Evolutionary conservation across 2,797 vertebrate genomes (phyloP), one percentile per base, ranked within the genome.

Genomic region (Notoglanidium macrostoma): DNA sequence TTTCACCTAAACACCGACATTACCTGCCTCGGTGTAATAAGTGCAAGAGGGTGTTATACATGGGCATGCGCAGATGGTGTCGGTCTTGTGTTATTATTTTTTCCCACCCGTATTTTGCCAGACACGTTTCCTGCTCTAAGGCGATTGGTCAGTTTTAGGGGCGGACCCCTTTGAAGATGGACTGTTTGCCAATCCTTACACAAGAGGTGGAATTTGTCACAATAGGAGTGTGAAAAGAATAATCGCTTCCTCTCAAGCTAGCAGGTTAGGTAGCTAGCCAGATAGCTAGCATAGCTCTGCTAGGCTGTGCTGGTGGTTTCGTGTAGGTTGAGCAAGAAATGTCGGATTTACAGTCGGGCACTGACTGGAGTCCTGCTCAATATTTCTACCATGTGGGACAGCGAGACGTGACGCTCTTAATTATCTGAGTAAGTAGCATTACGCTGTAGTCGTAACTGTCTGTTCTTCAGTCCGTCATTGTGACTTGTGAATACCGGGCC

Each of bases 351-450:
- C 81, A 32, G 49, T 68, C 80, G 76, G 51, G 5, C 87, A 65
- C 59, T 63, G 85, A 26, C 59, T 87, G 89, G 84, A 85, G 49
- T 83, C 85, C 8, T 87, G 23, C 76, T 72, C 29, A n/a, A 23
- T 59, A 40, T 68, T n/a, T 87, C 84, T 88, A 87, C 83, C 85
- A 89, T 91, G 91, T 57, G 44, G 77, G 88, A 87, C 49, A 80
- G 65, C 80, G 46, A 44, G 83, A 87, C 49, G 63, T 81, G 86
- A 51, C 86, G 81, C 85, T 80, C 29, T 40, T 87, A 85, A 68
- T 72, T 19, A 85, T 91, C 84, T 84, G 87, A 90, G 91, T 91
- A 85, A 92, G 91, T 92, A 87, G 29, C 23, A 6, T 7, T 29
- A 10, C 40, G 49, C 61, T 61, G 59, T 11, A 23, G 12, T 12